Evolutionary conservation across 2,797 vertebrate genomes (phyloP).

Genomic region (Schizothorax lantsangensis): DNA sequence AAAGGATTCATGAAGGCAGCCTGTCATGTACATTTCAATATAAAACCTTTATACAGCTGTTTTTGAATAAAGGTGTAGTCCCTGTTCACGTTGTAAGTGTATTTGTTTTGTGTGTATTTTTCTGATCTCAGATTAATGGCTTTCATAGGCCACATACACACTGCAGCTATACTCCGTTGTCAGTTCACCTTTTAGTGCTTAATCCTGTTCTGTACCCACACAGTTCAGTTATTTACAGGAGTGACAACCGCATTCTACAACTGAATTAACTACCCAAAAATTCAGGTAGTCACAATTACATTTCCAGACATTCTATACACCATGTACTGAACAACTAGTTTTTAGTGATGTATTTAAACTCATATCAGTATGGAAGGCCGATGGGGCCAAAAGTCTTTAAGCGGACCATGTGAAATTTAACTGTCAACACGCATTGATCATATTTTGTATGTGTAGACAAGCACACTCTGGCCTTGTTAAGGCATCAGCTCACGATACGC

Average conservation of each 20-base stretch:
- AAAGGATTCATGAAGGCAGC: conserved; percentile 19
- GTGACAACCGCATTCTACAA: neutral
- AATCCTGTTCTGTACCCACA: neutral
- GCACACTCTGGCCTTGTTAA: too few species aligned
- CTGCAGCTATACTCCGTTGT: neutral
- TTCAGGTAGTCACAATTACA: neutral
- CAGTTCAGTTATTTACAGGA: neutral
- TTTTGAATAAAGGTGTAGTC: conserved; percentile 68
- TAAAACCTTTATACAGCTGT: conserved; percentile 57
- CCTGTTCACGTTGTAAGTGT: conserved; percentile 34
- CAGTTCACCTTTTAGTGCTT: neutral
- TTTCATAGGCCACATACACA: neutral
- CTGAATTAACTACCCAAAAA: neutral
- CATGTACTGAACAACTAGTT: neutral
- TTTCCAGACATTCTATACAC: neutral
- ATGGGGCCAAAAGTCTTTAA: neutral
- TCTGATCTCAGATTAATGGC: neutral
- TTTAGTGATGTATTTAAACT: neutral
- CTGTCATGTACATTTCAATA: conserved; percentile 64
- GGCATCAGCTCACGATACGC: neutral
- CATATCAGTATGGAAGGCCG: neutral
- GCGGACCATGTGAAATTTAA: neutral
- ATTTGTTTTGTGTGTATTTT: conserved; percentile 25
- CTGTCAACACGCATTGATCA: neutral
- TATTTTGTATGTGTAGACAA: neutral